phyloP scores from a whole-genome alignment of 2,113 vertebrate genomes.

The Hyaena hyaena region DNA sequence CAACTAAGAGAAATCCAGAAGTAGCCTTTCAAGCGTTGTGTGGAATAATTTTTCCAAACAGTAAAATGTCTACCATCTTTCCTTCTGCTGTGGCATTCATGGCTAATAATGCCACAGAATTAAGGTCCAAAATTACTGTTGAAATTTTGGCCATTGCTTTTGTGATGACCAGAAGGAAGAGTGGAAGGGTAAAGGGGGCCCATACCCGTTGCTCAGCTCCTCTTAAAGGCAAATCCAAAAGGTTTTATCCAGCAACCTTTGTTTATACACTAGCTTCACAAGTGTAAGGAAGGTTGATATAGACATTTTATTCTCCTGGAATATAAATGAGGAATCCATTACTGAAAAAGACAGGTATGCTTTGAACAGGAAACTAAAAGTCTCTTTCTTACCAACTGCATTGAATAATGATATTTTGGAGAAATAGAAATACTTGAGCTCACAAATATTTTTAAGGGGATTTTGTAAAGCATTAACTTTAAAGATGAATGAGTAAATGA shows the following conservation, averaged over 20 bases:
- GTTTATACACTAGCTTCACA: not conserved
- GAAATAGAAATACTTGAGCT: not conserved
- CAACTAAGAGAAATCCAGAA: not conserved
- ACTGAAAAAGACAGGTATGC: not conserved
- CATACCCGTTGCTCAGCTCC: not conserved
- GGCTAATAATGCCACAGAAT: not conserved
- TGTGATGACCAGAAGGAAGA: not conserved
- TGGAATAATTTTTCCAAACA: not conserved
- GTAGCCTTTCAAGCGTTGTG: not conserved
- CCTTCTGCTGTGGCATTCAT: not conserved
- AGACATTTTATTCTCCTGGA: not conserved
- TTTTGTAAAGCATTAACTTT: not conserved
- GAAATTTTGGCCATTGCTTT: slow-evolving; percentile 30
- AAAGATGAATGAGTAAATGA: not conserved
- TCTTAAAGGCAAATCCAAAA: not conserved
- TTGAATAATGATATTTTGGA: not conserved
- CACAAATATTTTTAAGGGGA: not conserved
- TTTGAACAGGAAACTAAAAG: not conserved
- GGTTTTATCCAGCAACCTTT: not conserved
- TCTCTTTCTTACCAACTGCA: not conserved
- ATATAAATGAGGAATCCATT: not conserved
- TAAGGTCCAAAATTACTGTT: not conserved
- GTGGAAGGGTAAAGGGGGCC: not conserved
- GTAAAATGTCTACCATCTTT: not conserved
- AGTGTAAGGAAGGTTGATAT: not conserved